phyloP scores from a whole-genome alignment of 2,888 invertebrate genomes.

The Hofmannophila pseudospretella region DNA sequence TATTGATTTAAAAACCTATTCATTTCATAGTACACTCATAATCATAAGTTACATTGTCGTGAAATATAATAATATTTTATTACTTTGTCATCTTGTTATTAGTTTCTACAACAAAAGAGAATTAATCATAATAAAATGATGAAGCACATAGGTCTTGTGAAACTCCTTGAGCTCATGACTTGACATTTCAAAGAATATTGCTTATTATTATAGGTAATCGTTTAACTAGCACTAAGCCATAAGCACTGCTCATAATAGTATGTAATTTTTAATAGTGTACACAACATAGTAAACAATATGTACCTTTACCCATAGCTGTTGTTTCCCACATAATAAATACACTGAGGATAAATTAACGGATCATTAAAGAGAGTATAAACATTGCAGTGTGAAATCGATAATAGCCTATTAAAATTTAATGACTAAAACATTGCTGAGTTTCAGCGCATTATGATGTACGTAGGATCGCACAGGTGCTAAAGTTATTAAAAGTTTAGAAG shows the following conservation, averaged over 20 bases:
- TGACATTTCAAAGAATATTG: background rate
- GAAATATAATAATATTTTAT: background rate
- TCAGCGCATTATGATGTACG: too few relatives aligned
- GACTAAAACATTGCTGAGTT: slow-evolving; percentile 1
- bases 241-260: too few relatives aligned
- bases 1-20: too few relatives aligned
- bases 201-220: background rate
- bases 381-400: slow-evolving; percentile 45
- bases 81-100: background rate
- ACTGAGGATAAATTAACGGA: slow-evolving; percentile 46
- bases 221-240: too few relatives aligned
- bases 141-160: background rate
- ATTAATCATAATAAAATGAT: too few relatives aligned
- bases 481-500: background rate
- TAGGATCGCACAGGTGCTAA: too few relatives aligned
- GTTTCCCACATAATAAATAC: slow-evolving; percentile 18
- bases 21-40: too few relatives aligned
- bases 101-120: too few relatives aligned
- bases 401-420: slow-evolving; percentile 34
- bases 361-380: slow-evolving; percentile 53
- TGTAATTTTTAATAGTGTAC: too few relatives aligned
- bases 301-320: too few relatives aligned
- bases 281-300: background rate
- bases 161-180: background rate
- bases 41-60: too few relatives aligned